These are phyloP conservation scores for Uria lomvia DNA, from an alignment of 2,113 vertebrate genomes.

Conservation along the genomic window DNA sequence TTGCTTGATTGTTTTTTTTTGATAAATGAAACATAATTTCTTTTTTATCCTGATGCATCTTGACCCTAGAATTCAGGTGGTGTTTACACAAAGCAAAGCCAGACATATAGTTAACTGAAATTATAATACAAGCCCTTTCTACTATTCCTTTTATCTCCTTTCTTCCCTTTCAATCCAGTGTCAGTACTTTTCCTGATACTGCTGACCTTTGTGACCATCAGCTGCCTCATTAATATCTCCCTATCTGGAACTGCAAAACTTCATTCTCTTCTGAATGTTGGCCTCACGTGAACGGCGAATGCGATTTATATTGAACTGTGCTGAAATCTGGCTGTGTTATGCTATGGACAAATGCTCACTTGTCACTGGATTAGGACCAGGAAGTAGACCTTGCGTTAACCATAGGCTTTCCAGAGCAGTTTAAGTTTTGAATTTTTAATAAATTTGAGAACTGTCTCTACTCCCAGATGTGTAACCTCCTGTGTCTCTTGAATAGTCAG, in stretches of 20 bases:
- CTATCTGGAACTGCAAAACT: not conserved
- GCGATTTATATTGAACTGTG: not conserved
- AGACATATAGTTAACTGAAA: not conserved
- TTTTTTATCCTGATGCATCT: not conserved
- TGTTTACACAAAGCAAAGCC: not conserved
- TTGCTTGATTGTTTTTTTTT: not conserved
- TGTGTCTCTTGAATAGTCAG: not conserved
- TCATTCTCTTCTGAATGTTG: not conserved
- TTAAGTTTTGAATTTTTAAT: not conserved
- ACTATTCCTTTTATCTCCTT: not conserved
- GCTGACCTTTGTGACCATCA: not conserved
- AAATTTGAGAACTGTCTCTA: not conserved
- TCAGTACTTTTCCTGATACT: not conserved
- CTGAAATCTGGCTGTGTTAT: not conserved
- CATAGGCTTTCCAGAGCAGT: not conserved
- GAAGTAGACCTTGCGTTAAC: not conserved
- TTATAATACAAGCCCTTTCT: not conserved
- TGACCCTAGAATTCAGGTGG: not conserved
- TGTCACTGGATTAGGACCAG: not conserved
- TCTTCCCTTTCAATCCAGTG: not conserved
- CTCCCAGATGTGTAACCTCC: not conserved
- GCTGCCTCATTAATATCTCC: not conserved
- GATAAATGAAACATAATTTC: not conserved
- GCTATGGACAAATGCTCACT: not conserved
- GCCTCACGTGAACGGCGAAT: not conserved